A percentile compares a stretch with the other conserved stretches of the same genome.
Conservation (phyloP, 2,113 vertebrate species). For the Zeus faber region DNA sequence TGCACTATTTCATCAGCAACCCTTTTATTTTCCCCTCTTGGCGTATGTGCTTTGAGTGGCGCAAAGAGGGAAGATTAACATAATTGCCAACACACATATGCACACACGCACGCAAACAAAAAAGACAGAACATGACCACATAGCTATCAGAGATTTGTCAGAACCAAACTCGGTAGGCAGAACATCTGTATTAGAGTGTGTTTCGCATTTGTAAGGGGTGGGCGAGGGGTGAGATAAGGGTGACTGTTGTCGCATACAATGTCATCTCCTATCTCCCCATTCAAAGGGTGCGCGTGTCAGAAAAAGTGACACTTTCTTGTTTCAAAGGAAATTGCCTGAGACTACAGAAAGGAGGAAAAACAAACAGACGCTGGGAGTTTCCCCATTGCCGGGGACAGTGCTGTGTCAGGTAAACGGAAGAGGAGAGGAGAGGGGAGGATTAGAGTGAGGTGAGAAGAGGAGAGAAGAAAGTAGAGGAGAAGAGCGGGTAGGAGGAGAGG, state of each 20-base stretch:
- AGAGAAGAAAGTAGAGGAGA: background rate
- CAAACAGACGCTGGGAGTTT: slow-evolving; percentile 1
- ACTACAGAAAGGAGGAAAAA: background rate
- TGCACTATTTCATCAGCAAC: background rate
- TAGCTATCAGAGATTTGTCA: background rate
- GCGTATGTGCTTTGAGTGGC: background rate
- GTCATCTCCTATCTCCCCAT: slow-evolving; percentile 9
- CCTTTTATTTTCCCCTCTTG: too few species aligned
- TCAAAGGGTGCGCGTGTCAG: slow-evolving; percentile 3
- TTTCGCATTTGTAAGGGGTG: slow-evolving; percentile 5
- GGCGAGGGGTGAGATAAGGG: background rate
- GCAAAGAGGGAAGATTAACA: too few species aligned
- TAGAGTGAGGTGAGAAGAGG: background rate
- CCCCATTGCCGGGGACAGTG: background rate
- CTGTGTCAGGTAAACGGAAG: background rate
- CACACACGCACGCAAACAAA: background rate
- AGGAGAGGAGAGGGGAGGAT: background rate
- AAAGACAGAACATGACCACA: background rate
- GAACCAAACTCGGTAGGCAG: background rate
- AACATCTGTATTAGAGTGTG: background rate
- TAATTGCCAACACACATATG: background rate
- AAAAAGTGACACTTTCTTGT: slow-evolving; percentile 9
- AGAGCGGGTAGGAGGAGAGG: too few species aligned
- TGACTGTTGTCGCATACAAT: background rate
- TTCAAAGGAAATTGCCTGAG: slow-evolving; percentile 15